phyloP scores from a whole-genome alignment of 2,888 invertebrate species.

The Coelinius sp. region DNA sequence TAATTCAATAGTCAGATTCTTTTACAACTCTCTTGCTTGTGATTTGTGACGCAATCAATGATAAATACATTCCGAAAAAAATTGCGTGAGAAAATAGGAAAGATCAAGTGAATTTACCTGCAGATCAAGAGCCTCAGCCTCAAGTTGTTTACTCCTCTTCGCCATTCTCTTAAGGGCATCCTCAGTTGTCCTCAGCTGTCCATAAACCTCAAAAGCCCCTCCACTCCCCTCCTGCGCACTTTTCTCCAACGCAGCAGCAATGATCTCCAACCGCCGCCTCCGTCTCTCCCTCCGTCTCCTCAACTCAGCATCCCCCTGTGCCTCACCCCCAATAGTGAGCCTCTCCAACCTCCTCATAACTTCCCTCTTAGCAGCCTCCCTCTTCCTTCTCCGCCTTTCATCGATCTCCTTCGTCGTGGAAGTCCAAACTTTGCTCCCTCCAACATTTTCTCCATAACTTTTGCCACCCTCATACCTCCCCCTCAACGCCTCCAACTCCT shows the following conservation, averaged over 20 bases:
- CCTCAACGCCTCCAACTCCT: slow-evolving; percentile 57
- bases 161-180: slow-evolving; percentile 68
- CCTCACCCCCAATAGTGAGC: slow-evolving; percentile 67
- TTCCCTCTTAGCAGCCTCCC: slow-evolving; percentile 65
- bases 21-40: too few species aligned
- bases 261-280: slow-evolving; percentile 60
- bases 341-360: slow-evolving; percentile 64
- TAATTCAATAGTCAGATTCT: too few species aligned
- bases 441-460: neutral
- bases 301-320: slow-evolving; percentile 61
- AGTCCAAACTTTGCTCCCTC: slow-evolving; percentile 41
- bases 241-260: slow-evolving; percentile 64
- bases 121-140: slow-evolving; percentile 65
- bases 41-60: neutral
- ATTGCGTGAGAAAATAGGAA: too few species aligned
- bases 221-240: slow-evolving; percentile 64
- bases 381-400: slow-evolving; percentile 60
- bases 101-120: slow-evolving; percentile 50
- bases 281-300: slow-evolving; percentile 57
- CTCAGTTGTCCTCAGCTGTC: slow-evolving; percentile 66
- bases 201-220: slow-evolving; percentile 67
- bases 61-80: too few species aligned
- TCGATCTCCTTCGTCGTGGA: slow-evolving; percentile 56
- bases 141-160: slow-evolving; percentile 63
- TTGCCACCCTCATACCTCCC: slow-evolving; percentile 47